Evolutionary conservation across 2,113 vertebrate genomes (phyloP).

Genomic region (Artemisiospiza belli): DNA sequence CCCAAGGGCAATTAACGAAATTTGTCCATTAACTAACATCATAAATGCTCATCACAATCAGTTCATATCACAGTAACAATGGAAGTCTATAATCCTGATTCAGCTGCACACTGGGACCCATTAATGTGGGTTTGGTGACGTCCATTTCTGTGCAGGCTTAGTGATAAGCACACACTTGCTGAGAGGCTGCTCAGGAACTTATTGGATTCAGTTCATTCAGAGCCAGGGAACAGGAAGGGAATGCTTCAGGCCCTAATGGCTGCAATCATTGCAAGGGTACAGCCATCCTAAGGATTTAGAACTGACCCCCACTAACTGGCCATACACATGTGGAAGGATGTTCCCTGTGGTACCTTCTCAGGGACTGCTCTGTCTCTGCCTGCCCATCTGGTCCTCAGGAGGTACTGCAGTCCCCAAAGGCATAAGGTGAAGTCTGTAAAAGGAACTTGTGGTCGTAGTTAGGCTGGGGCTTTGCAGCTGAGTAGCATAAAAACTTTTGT

Average conservation of each 20-base stretch:
- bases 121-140: background rate
- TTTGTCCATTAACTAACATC: background rate
- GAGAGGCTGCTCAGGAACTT: background rate
- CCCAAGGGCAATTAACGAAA: background rate
- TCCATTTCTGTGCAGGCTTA: background rate
- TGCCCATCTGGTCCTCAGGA: background rate
- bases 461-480: background rate
- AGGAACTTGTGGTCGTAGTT: background rate
- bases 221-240: background rate
- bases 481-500: background rate
- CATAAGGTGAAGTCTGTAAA: background rate
- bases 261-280: background rate
- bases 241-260: background rate
- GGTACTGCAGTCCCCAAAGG: background rate
- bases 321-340: background rate
- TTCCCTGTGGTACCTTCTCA: background rate
- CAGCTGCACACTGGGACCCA: background rate
- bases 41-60: background rate
- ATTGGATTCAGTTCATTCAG: background rate
- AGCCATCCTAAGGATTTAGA: background rate
- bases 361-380: background rate
- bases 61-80: background rate
- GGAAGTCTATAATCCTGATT: background rate
- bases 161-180: background rate
- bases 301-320: background rate